Evolutionary conservation across 2,113 vertebrate species (phyloP).

Genomic region (Herpailurus yagouaroundi): DNA sequence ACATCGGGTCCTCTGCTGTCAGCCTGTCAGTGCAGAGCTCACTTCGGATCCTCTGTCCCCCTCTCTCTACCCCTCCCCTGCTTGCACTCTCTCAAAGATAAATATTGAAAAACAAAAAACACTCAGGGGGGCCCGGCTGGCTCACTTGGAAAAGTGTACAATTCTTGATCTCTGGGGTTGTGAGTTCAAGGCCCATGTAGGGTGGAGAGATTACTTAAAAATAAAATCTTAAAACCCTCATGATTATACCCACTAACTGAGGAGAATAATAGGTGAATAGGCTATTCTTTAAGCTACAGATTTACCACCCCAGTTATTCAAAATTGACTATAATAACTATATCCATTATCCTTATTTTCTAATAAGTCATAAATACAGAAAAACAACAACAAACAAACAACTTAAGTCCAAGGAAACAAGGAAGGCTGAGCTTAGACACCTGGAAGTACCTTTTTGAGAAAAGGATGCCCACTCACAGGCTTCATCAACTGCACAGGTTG

Average conservation of each 20-base stretch:
- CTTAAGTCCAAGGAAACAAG: background rate
- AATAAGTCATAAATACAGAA: background rate
- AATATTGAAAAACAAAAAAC: too few species aligned
- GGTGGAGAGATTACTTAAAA: too few species aligned
- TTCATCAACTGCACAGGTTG: constrained; percentile 93
- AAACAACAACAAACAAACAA: background rate
- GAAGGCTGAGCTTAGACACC: background rate
- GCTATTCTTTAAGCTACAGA: background rate
- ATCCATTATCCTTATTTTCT: background rate
- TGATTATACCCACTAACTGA: background rate
- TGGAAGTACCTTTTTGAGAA: constrained; percentile 91
- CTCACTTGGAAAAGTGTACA: too few species aligned
- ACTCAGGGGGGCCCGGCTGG: too few species aligned
- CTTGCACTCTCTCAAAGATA: too few species aligned
- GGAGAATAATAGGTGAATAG: background rate
- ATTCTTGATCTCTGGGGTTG: too few species aligned
- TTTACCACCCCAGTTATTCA: background rate
- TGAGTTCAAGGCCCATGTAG: too few species aligned
- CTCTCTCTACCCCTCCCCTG: too few species aligned
- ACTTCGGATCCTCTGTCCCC: too few species aligned
- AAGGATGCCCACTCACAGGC: constrained; percentile 87
- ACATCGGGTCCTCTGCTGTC: too few species aligned
- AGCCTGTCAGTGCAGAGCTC: too few species aligned
- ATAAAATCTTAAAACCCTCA: background rate
- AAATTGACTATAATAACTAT: background rate